Conservation (phyloP, 2,113 vertebrate species). For the Plestiodon gilberti region DNA sequence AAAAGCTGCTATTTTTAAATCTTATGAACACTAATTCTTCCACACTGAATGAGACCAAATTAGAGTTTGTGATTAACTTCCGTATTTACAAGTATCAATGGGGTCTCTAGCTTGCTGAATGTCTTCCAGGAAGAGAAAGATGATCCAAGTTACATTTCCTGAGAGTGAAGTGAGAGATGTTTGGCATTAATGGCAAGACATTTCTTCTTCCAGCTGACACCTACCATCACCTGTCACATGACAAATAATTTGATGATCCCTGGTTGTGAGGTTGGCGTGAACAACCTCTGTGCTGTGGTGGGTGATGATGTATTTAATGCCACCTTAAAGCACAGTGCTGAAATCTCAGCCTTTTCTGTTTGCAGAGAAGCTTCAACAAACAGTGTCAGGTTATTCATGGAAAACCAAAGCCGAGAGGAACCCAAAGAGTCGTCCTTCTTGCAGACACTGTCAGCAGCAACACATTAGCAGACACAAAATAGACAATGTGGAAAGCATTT, state of each 20-base stretch:
- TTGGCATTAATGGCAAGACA: constrained; percentile 82
- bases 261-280: constrained; percentile 73
- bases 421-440: constrained; percentile 55
- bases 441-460: constrained; percentile 23
- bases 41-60: constrained; percentile 75
- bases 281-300: constrained; percentile 65
- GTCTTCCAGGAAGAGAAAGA: constrained; percentile 86
- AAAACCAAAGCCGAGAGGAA: constrained; percentile 69
- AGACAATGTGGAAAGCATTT: background rate
- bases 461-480: background rate
- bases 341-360: constrained; percentile 71
- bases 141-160: constrained; percentile 86
- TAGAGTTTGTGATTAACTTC: constrained; percentile 78
- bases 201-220: constrained; percentile 91
- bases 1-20: constrained; percentile 79
- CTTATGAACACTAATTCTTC: constrained; percentile 78
- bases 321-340: constrained; percentile 52
- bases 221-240: constrained; percentile 90
- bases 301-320: constrained; percentile 66
- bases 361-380: constrained; percentile 70
- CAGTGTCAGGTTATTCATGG: constrained; percentile 59
- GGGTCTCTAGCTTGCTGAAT: constrained; percentile 81
- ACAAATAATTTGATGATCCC: constrained; percentile 80
- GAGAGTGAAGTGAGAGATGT: constrained; percentile 89
- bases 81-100: constrained; percentile 85